Conservation (phyloP, 2,888 invertebrate species). For the Pilophorus perplexus region DNA sequence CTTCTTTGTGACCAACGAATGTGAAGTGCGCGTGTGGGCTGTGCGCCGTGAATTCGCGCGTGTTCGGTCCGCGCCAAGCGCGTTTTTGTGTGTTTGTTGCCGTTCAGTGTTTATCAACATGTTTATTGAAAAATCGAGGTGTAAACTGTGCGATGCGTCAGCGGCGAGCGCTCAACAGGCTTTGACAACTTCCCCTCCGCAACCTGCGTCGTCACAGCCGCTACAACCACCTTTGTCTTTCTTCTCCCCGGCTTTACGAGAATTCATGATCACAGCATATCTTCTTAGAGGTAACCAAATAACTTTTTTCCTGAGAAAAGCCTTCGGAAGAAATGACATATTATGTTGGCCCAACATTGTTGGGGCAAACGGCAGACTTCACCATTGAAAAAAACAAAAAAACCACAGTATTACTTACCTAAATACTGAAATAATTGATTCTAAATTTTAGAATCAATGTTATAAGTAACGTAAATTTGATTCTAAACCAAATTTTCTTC, state of each 20-base stretch:
- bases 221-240: constrained; percentile 23
- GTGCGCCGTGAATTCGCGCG: constrained; percentile 3
- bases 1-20: constrained; percentile 5
- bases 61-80: not conserved
- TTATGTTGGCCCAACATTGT: not conserved
- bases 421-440: too few species aligned
- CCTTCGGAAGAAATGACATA: not conserved
- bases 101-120: too few species aligned
- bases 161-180: constrained; percentile 26
- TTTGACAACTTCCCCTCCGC: constrained; percentile 13
- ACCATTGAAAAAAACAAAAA: not conserved
- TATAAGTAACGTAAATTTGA: too few species aligned
- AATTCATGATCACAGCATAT: constrained; percentile 41
- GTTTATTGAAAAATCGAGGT: constrained; percentile 40
- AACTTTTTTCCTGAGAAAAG: not conserved
- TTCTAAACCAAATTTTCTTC: too few species aligned
- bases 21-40: constrained; percentile 5
- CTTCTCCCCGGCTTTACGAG: constrained; percentile 29
- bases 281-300: constrained; percentile 30
- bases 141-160: constrained; percentile 38
- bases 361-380: not conserved
- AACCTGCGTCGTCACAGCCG: constrained; percentile 15
- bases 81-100: too few species aligned
- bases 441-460: too few species aligned
- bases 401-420: not conserved